A percentile compares a stretch with the other conserved stretches of the same genome.
These are phyloP conservation scores for Orthonevra nobilis DNA, from an alignment of 2,888 invertebrate genomes.

Conservation along the genomic window DNA sequence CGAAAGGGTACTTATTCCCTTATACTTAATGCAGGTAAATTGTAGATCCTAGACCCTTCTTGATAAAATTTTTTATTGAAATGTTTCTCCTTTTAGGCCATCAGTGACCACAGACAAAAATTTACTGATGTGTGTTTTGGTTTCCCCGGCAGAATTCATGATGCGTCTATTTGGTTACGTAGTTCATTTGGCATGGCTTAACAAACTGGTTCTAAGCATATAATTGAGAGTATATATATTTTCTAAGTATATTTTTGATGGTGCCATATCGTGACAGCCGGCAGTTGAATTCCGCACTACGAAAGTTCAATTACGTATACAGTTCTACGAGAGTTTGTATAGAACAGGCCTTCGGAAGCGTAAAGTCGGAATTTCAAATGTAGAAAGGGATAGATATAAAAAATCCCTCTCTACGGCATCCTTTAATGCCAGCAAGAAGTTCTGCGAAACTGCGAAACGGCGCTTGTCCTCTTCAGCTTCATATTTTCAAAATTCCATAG, in stretches of 20 bases:
- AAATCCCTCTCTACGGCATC: too few relatives aligned
- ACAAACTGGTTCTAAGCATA: too few relatives aligned
- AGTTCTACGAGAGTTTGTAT: too few relatives aligned
- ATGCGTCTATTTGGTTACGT: too few relatives aligned
- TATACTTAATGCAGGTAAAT: too few relatives aligned
- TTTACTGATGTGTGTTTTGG: slow-evolving; percentile 8
- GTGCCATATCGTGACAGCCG: slow-evolving; percentile 13
- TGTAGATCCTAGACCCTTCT: not conserved
- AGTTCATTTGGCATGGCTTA: not conserved
- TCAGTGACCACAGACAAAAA: slow-evolving; percentile 4
- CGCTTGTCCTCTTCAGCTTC: not conserved
- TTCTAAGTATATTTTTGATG: not conserved
- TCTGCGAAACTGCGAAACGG: too few relatives aligned
- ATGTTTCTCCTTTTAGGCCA: not conserved
- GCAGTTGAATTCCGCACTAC: not conserved
- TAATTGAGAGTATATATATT: not conserved
- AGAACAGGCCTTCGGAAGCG: too few relatives aligned
- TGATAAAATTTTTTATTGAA: not conserved
- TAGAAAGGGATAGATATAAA: too few relatives aligned
- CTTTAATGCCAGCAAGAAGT: not conserved
- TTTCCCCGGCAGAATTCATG: too few relatives aligned
- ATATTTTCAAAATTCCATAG: not conserved
- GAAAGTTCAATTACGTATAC: not conserved
- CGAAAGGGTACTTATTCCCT: too few relatives aligned
- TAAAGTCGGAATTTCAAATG: too few relatives aligned